These are phyloP conservation scores for Caenorhabditis inopinata DNA, from an alignment of 1,140 invertebrate species.

Conservation along the genomic window DNA sequence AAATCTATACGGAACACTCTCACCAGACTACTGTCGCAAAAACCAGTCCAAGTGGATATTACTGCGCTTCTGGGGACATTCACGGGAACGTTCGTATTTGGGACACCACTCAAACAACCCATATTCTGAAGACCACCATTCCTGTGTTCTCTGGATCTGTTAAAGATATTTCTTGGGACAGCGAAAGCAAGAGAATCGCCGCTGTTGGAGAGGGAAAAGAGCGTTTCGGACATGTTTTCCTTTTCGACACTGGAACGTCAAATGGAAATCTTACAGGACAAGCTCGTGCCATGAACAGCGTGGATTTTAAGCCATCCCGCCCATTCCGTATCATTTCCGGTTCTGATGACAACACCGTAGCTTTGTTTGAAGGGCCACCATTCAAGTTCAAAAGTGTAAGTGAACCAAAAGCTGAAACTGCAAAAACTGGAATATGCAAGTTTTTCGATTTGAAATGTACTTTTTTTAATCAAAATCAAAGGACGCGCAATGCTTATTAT, in stretches of 20 bases:
- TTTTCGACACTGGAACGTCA: constrained; percentile 93
- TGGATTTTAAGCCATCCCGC: constrained; percentile 82
- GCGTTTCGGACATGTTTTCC: constrained; percentile 95
- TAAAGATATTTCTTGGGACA: constrained; percentile 94
- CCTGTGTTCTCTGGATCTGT: constrained; percentile 86
- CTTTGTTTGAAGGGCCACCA: constrained; percentile 92
- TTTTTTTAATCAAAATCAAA: too few species aligned
- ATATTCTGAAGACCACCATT: constrained; percentile 89
- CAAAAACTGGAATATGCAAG: too few species aligned
- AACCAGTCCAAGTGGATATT: constrained; percentile 82
- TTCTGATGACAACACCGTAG: constrained; percentile 91
- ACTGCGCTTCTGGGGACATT: constrained; percentile 94
- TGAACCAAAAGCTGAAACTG: too few species aligned
- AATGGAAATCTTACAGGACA: constrained; percentile 96
- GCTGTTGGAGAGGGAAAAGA: constrained; percentile 93
- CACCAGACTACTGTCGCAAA: constrained; percentile 91
- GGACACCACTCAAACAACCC: constrained; percentile 97
- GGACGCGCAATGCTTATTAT: too few species aligned
- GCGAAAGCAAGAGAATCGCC: constrained; percentile 90
- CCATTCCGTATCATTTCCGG: constrained; percentile 93
- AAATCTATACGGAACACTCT: constrained; percentile 96
- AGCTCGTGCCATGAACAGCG: constrained; percentile 90
- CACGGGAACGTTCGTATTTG: constrained; percentile 94
- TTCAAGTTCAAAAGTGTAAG: constrained; percentile 84
- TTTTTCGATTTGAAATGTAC: too few species aligned